phyloP scores from a whole-genome alignment of 2,113 vertebrate genomes.

The Lophius piscatorius region DNA sequence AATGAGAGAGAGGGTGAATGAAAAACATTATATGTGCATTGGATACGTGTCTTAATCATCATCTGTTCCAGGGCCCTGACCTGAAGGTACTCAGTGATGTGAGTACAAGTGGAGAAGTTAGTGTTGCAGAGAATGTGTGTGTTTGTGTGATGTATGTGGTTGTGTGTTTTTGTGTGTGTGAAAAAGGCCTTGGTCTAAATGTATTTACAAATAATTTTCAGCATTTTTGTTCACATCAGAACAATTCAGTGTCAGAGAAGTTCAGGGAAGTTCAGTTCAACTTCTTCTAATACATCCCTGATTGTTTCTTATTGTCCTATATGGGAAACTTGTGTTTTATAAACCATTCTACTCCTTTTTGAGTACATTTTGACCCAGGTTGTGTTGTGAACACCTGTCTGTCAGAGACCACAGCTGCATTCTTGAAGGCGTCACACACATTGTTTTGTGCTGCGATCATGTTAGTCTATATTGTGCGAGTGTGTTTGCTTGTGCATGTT shows the following conservation, averaged over 20 bases:
- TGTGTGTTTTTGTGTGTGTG: constrained; percentile 37
- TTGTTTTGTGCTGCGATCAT: constrained; percentile 10
- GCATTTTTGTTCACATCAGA: constrained; percentile 3
- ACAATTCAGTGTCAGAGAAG: constrained; percentile 7
- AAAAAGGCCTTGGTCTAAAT: constrained; percentile 30
- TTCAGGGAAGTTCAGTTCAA: neutral
- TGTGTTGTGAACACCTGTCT: constrained; percentile 38
- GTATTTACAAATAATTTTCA: constrained; percentile 34
- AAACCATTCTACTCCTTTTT: constrained; percentile 6
- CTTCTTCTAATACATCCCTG: constrained; percentile 3
- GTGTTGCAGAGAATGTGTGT: constrained; percentile 55
- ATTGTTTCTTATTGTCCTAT: constrained; percentile 13
- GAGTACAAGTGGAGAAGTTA: constrained; percentile 75
- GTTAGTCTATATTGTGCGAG: constrained; percentile 22
- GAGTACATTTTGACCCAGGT: constrained; percentile 47
- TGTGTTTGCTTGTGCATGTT: constrained; percentile 49
- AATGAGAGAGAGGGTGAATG: constrained; percentile 12
- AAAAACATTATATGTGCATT: constrained; percentile 14
- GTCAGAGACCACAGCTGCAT: constrained; percentile 30
- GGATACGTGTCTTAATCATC: constrained; percentile 68
- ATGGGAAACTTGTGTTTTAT: neutral
- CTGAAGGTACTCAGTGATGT: constrained; percentile 86
- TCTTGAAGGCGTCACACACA: constrained; percentile 44
- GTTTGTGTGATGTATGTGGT: constrained; percentile 20
- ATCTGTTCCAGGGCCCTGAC: constrained; percentile 84